Conservation (phyloP, 2,888 invertebrate species). For the Noctua comes region DNA sequence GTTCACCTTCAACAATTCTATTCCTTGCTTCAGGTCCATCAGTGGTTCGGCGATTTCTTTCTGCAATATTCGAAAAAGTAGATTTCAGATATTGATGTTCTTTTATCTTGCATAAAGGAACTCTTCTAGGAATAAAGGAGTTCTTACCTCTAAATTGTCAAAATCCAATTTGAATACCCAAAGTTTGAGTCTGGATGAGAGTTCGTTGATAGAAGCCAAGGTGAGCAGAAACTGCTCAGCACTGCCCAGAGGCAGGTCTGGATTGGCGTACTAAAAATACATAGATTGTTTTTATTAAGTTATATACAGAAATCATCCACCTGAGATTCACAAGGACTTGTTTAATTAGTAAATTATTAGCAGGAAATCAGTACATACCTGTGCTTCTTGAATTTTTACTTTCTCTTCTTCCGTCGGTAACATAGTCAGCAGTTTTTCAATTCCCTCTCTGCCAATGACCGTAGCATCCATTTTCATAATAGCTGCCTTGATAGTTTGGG, state of each 20-base stretch:
- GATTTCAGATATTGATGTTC: not conserved
- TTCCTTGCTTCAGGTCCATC: slow-evolving; percentile 99
- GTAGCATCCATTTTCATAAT: slow-evolving; percentile 99
- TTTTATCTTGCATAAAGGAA: not conserved
- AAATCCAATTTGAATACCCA: slow-evolving; percentile 99
- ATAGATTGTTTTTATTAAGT: not conserved
- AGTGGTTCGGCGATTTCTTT: slow-evolving; percentile 99
- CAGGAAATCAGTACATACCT: slow-evolving; percentile 80
- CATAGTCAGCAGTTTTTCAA: slow-evolving; percentile 99
- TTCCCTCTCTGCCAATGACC: slow-evolving; percentile 99
- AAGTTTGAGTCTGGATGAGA: slow-evolving; percentile 97
- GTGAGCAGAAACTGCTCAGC: slow-evolving; percentile 99
- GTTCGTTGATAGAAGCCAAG: slow-evolving; percentile 98
- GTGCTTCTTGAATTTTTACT: slow-evolving; percentile 98
- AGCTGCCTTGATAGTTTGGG: slow-evolving; percentile 99
- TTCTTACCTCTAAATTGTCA: slow-evolving; percentile 96
- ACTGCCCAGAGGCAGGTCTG: slow-evolving; percentile 97
- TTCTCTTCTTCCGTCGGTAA: slow-evolving; percentile 99
- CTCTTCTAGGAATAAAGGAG: not conserved
- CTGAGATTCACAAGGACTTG: not conserved
- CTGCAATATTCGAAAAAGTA: slow-evolving; percentile 72
- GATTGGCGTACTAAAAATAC: slow-evolving; percentile 92
- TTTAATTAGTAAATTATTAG: not conserved
- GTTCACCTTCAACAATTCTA: slow-evolving; percentile 97
- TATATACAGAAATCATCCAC: not conserved